Conservation (phyloP, 2,113 vertebrate genomes). For the Heliornis fulica region DNA sequence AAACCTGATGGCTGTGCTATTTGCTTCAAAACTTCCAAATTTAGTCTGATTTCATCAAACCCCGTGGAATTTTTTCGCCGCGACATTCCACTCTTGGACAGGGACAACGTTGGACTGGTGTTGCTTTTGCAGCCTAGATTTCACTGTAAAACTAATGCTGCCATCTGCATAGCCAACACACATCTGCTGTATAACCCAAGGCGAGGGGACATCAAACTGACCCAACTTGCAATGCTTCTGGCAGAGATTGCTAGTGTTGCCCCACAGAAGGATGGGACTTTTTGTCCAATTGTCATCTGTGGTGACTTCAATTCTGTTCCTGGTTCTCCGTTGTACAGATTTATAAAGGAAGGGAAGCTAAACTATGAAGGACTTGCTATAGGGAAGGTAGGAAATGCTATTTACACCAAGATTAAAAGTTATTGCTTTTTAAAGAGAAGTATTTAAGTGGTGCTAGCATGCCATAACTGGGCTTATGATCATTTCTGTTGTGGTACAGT, state of each 20-base stretch:
- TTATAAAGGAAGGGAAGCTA: conserved; percentile 86
- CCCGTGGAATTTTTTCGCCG: conserved; percentile 88
- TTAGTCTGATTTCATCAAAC: conserved; percentile 84
- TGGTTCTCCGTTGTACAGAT: conserved; percentile 88
- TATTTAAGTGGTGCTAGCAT: not conserved
- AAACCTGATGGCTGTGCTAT: conserved; percentile 94
- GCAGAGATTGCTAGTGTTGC: conserved; percentile 87
- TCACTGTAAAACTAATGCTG: not conserved
- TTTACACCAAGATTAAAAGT: not conserved
- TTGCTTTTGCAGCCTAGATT: conserved; percentile 81
- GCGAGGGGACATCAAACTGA: conserved; percentile 93
- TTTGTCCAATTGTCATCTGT: conserved; percentile 87
- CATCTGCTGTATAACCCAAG: conserved; percentile 95
- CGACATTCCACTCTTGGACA: conserved; percentile 86
- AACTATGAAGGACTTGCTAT: conserved; percentile 86
- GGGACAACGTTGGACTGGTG: conserved; percentile 94
- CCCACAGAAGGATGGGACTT: conserved; percentile 73
- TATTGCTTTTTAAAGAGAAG: not conserved
- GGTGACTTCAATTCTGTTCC: conserved; percentile 97
- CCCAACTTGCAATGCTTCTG: conserved; percentile 91
- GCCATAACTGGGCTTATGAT: not conserved
- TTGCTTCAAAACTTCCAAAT: conserved; percentile 86
- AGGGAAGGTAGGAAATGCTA: conserved; percentile 79
- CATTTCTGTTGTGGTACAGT: not conserved
- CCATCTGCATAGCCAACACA: conserved; percentile 91